Conservation (phyloP, 2,113 vertebrate genomes). For the Sinocyclocheilus anshuiensis region DNA sequence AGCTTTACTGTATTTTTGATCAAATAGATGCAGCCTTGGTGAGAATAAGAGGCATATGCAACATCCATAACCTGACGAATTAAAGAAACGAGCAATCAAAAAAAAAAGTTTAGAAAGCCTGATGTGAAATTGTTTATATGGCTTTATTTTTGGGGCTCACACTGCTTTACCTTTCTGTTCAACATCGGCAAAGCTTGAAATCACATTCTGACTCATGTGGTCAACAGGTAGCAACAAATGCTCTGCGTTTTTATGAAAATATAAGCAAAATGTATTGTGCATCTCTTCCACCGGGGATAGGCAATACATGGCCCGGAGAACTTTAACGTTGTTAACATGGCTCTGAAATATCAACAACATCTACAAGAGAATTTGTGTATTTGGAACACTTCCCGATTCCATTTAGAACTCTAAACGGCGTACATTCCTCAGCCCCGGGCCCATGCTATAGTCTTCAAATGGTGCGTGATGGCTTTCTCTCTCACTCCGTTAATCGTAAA, state of each 20-base stretch:
- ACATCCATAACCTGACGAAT: not conserved
- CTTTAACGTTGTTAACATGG: slow-evolving; percentile 83
- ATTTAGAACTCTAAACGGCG: not conserved
- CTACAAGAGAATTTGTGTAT: slow-evolving; percentile 28
- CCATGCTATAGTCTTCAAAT: slow-evolving; percentile 84
- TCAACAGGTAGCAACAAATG: slow-evolving; percentile 99
- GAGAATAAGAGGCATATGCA: not conserved
- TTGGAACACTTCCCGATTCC: not conserved
- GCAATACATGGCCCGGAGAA: slow-evolving; percentile 90
- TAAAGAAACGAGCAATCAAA: not conserved
- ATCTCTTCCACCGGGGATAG: slow-evolving; percentile 91
- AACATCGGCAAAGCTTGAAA: slow-evolving; percentile 95
- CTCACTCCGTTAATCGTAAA: slow-evolving; percentile 70
- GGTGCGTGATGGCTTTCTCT: slow-evolving; percentile 89
- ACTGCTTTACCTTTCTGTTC: slow-evolving; percentile 65
- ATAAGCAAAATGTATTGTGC: slow-evolving; percentile 99
- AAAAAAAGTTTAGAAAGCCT: not conserved
- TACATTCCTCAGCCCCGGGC: slow-evolving; percentile 64
- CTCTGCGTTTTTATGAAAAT: slow-evolving; percentile 99
- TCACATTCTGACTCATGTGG: slow-evolving; percentile 98
- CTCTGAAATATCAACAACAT: slow-evolving; percentile 82
- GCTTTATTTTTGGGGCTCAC: slow-evolving; percentile 51
- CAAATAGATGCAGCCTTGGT: not conserved
- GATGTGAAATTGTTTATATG: slow-evolving; percentile 41
- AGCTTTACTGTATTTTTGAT: not conserved